Base-by-base conservation (phyloP, 2,888 invertebrate species). In the Vannuccia rotundouncinata region DNA sequence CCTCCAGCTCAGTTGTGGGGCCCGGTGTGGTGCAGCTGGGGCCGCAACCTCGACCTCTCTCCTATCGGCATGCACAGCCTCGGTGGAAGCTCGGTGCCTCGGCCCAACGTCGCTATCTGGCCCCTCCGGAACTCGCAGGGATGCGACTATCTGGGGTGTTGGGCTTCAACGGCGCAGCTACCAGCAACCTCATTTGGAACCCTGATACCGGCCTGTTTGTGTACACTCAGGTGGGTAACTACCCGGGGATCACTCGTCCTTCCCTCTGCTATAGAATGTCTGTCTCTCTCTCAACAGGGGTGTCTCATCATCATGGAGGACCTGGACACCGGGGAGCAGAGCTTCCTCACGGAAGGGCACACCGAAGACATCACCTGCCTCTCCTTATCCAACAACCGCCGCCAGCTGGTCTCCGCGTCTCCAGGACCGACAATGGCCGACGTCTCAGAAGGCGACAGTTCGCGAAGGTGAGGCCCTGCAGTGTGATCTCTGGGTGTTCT, bases 151-250 rank as follows among this genome's bases (percentile, higher is more conserved):
- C 84, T 30, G 85, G 86, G 82, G 85, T 86, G 29, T 85, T 88
- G 77, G 88, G 88, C 0, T 87, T 85, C 79, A 87, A 87, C 83
- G 87, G 87, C 0, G 86, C 86, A 83, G 87, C 86, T 1, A 83
- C 86, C 75, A 84, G 84, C 76, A 88, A 87, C 83, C 85, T 88
- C 84, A 85, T 86, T 25, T 88, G 88, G 88, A 84, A 86, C 77
- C 84, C 87, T 27, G 86, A 86, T 80, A 84, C 86, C 81, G 87
- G 87, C 31, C 80, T 87, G 74, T 87, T 87, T 84, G 85, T 85
- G 1, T 75, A 75, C 31, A 75, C 31, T 66, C 66, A 66, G 66
- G 66, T 66, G 22, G 66, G 66, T 5, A 2, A 66, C 17, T 66
- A 27, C 10, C 17, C 45, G 45, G 17, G 45, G 10, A n/a, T n/a